Percentiles rank a stretch among this genome's conserved stretches.
Evolutionary conservation across 2,888 invertebrate genomes (phyloP).

Genomic region (Troides helena): DNA sequence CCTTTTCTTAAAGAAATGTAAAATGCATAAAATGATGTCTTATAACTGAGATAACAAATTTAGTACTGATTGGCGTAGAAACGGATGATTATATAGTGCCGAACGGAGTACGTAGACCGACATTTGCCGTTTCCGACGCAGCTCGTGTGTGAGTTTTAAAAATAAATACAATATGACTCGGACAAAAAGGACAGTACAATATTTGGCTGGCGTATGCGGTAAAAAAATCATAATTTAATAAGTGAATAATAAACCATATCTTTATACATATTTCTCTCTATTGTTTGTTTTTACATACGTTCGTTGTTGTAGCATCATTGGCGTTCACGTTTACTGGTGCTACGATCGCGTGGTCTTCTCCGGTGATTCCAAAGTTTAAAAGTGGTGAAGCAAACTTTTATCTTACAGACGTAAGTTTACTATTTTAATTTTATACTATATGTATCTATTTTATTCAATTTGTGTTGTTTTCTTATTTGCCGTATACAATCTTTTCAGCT

Average conservation of each 20-base stretch:
- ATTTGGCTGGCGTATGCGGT: constrained; percentile 72
- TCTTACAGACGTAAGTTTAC: constrained; percentile 65
- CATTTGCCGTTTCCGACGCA: background rate
- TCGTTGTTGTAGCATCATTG: constrained; percentile 58
- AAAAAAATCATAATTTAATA: constrained; percentile 26
- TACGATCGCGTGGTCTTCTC: constrained; percentile 76
- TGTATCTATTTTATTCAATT: background rate
- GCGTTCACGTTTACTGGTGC: constrained; percentile 72
- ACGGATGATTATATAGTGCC: background rate
- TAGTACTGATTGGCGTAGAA: background rate
- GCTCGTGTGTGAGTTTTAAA: background rate
- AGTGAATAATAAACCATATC: constrained; percentile 13
- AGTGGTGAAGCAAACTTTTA: constrained; percentile 61
- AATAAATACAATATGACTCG: constrained; percentile 37
- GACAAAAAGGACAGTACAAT: constrained; percentile 61
- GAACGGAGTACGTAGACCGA: constrained; percentile 1
- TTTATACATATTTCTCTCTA: background rate
- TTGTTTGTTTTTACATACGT: constrained; percentile 3
- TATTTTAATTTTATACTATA: background rate
- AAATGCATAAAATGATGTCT: background rate
- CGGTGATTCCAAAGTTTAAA: constrained; percentile 77
- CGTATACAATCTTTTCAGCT: background rate
- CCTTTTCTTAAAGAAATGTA: background rate
- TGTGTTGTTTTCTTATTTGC: too few relatives aligned
- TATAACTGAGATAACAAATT: background rate